Evolutionary conservation across 2,888 invertebrate species (phyloP), one percentile per base, ranked within the genome.

Genomic region (Polyploca ridens): DNA sequence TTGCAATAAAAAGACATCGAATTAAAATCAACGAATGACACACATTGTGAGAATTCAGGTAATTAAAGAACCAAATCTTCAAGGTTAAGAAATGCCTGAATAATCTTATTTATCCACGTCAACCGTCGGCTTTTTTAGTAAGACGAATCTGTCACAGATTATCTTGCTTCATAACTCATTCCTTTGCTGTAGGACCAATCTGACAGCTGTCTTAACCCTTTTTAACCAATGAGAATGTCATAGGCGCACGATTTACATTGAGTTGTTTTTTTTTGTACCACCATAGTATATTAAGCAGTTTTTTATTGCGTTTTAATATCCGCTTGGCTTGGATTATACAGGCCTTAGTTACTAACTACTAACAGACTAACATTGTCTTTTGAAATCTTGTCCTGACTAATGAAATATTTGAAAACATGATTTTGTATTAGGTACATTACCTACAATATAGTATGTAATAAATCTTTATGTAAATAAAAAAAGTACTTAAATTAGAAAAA

Each of bases 121-220:
- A 91, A 84, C 84, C 83, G 89, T 87, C 90, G 90, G 88, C 88
- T 90, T 93, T 91, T 92, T 93, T 92, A 87, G 82, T 89, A 90
- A 91, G 90, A 91, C 87, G 91, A 84, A 91, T 91, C 91, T 93
- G 93, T 91, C 93, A 93, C 84, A 92, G 94, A 94, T 94, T 91
- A 93, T 94, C 93, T 92, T 72, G 68, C 76, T 74, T 75, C 82
- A 93, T 94, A 89, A 89, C 73, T 94, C 92, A 94, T 91, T 91
- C 88, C 89, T 90, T 91, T 91, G 88, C 85, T 86, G 83, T 83
- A 84, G 84, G 87, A 85, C 85, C 90, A 89, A 88, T 91, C 88
- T 93, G 91, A 92, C 93, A 93, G 93, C 89, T 90, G 91, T 88
- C 90, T 90, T 89, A 93, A 93, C 94, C 93, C 93, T 94, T 94